Base-by-base conservation (phyloP, 2,888 invertebrate species). In the Amphiduros pacificus region DNA sequence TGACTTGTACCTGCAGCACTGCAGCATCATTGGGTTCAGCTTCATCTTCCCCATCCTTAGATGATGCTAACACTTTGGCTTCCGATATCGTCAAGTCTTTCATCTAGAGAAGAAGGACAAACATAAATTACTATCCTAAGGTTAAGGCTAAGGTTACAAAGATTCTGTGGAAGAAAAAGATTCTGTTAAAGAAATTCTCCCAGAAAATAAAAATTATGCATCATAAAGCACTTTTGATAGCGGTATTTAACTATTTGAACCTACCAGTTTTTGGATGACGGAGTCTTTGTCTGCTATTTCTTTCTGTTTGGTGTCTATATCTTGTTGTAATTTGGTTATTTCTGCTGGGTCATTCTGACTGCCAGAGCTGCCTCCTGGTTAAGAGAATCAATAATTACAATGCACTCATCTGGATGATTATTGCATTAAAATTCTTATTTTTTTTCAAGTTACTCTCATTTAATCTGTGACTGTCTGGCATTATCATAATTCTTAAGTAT, bases 251-350 rank as follows among this genome's bases (percentile, higher is more conserved):
- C 17, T 36, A 14, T 36, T 28, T 17, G 11, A n/a, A 64, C 75
- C 70, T 65, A 77, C 77, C 64, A 77, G 63, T 68, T 69, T 71
- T 36, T 73, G 70, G 54, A 80, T 67, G 55, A 71, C 64, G 11
- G 68, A 65, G 58, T 76, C 73, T 69, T 75, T 76, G 40, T 75
- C 74, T 54, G 71, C 63, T 52, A 78, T 26, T 62, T 76, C 70
- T 63, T 70, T 58, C 55, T 67, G 70, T 54, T 77, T 64, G 22
- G 58, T 63, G 61, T 76, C 70, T 40, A 77, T 49, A 61, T 71
- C 67, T 57, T 70, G 61, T 64, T 72, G 72, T 57, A 78, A 60
- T 31, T 58, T n/a, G n/a, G n/a, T n/a, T n/a, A n/a, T n/a, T n/a
- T n/a, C n/a, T n/a, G n/a, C n/a, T n/a, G n/a, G n/a, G n/a, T n/a